A percentile compares a stretch with the other conserved stretches of the same genome.
phyloP scores from a whole-genome alignment of 2,797 vertebrate species.

The Sylvilagus floridanus region DNA sequence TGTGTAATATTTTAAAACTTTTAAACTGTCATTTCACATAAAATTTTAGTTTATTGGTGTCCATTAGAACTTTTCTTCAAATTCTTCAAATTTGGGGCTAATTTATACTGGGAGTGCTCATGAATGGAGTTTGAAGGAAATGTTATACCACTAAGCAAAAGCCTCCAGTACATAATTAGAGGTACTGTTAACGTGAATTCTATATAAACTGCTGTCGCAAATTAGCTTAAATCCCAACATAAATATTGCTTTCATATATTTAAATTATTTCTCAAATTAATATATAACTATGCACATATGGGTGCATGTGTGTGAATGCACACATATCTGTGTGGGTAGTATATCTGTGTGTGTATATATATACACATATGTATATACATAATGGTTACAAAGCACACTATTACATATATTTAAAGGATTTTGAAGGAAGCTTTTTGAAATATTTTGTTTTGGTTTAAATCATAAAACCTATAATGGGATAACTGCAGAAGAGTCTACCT shows the following conservation, averaged over 20 bases:
- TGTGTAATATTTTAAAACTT: neutral
- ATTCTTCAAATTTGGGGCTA: neutral
- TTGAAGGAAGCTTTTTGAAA: neutral
- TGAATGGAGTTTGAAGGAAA: neutral
- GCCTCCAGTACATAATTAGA: neutral
- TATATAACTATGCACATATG: neutral
- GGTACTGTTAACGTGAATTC: neutral
- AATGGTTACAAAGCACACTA: neutral
- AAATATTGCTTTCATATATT: neutral
- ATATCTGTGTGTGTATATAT: neutral
- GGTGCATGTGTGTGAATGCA: neutral
- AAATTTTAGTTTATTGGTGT: neutral
- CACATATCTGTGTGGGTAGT: no score
- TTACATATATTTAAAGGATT: neutral
- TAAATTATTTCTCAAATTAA: neutral
- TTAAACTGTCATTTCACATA: neutral
- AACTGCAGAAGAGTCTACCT: neutral
- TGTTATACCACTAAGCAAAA: neutral
- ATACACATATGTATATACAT: neutral
- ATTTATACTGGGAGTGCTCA: neutral
- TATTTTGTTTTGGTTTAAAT: neutral
- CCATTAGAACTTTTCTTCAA: neutral
- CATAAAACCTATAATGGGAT: neutral
- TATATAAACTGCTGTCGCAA: neutral
- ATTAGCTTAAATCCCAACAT: neutral